Base-by-base conservation (phyloP, 2,888 invertebrate genomes). In the Octonoba sinensis region DNA sequence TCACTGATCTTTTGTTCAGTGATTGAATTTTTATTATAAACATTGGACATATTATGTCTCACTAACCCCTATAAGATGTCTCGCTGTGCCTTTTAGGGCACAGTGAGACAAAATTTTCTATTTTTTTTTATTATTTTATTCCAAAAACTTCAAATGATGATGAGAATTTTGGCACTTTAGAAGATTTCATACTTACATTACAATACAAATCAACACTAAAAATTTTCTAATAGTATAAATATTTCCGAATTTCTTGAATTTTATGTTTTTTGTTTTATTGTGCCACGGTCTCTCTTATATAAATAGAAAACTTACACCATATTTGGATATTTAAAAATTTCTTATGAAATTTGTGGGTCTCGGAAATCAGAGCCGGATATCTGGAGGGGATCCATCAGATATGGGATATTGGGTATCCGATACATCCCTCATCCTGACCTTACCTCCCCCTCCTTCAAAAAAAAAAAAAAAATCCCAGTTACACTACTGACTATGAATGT, bases 21-120 rank as follows among this genome's bases (percentile, higher is more conserved):
- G 13, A 8, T 59, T 22, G 3, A 59, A 3, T 59, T 59, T 3
- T 8, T 20, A 59, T 59, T 57, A 15, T 59, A 59, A 59, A 59
- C 59, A 24, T 16, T 59, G 59, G 12, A 20, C 15, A 59, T 3
- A 59, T 59, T 59, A 8, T 59, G 3, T 59, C 24, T 59, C 3
- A 59, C n/a, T 59, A 20, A 11, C 11, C 59, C 6, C 59, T 13
- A 59, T 15, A 13, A 3, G 27, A 2, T 27, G 27, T 27, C 27
- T 27, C 27, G 27, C 27, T n/a, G n/a, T n/a, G n/a, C n/a, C n/a
- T n/a, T 57, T 18, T 57, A 20, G 57, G n/a, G 57, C n/a, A 20
- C 57, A 57, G n/a, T 57, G 57, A 57, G 57, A n/a, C 57, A 57
- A 18, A 57, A n/a, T n/a, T 18, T 13, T 57, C n/a, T 57, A 20